These are phyloP conservation scores for Clarias platycephalus DNA, from an alignment of 2,797 vertebrate genomes.

Conservation along the genomic window DNA sequence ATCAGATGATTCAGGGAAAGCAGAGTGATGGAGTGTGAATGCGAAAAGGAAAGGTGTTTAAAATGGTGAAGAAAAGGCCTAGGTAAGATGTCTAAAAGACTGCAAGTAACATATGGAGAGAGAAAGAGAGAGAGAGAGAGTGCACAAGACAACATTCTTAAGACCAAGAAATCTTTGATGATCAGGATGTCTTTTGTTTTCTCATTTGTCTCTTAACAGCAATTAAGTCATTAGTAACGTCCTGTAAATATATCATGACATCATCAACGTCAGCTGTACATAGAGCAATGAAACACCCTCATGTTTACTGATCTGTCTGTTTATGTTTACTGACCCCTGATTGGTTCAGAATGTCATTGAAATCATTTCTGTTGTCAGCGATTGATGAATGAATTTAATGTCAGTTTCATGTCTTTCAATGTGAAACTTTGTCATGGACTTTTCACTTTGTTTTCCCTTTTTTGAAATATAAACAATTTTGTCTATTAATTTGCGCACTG, in stretches of 20 bases:
- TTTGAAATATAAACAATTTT: slow-evolving; percentile 39
- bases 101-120: background rate
- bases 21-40: slow-evolving; percentile 49
- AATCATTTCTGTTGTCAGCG: slow-evolving; percentile 40
- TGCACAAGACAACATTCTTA: slow-evolving; percentile 53
- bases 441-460: slow-evolving; percentile 27
- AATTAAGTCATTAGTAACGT: slow-evolving; percentile 46
- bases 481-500: slow-evolving; percentile 32
- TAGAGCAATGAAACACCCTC: slow-evolving; percentile 60
- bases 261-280: slow-evolving; percentile 60
- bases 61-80: background rate
- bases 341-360: slow-evolving; percentile 58
- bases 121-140: background rate
- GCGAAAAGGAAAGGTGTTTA: slow-evolving; percentile 11
- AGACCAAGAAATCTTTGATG: slow-evolving; percentile 50
- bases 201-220: slow-evolving; percentile 41
- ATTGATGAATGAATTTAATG: slow-evolving; percentile 34
- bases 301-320: slow-evolving; percentile 11
- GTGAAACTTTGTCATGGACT: slow-evolving; percentile 37
- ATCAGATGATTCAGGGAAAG: slow-evolving; percentile 53
- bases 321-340: slow-evolving; percentile 66
- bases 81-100: slow-evolving; percentile 19
- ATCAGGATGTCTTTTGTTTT: slow-evolving; percentile 10
- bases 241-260: slow-evolving; percentile 63
- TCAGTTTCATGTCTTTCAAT: slow-evolving; percentile 26